Base-by-base conservation (phyloP, 2,888 invertebrate species). In the Andrena bicolor region DNA sequence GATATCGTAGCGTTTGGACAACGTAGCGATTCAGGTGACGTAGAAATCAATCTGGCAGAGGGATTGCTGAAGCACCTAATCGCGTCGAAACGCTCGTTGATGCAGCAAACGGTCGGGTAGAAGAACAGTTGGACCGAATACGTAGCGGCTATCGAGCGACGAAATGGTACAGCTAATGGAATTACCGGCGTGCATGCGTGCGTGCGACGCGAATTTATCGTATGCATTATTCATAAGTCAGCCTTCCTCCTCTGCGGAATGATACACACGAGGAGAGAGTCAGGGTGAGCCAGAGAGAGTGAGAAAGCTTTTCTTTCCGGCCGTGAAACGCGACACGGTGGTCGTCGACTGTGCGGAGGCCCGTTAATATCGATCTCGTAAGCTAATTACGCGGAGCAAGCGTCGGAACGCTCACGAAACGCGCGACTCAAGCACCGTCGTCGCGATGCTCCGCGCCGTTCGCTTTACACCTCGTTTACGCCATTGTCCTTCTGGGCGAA, bases 401-500 rank as follows among this genome's bases (percentile, higher is more conserved):
- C 28, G 65, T 65, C 8, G 28, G 8, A 49, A n/a, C 26, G 8
- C 56, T 13, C n/a, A 5, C 10, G 7, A 20, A 48, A 48, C 30
- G 10, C 51, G 28, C 10, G 58, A 58, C 53, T 60, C 56, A 65
- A 48, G 23, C 30, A 60, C 63, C 32, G 63, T 56, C 28, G 72
- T 6, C 48, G 51, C 48, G 63, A 76, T 66, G 70, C 81, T 73
- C 66, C 72, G 48, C 65, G 70, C 53, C 56, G 68, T 23, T 82
- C 30, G 70, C 81, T 88, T 90, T 84, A 85, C 88, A 89, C 86
- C 87, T 89, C 90, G 87, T 89, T 90, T 90, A 84, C 84, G 68
- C 78, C 81, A 85, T 84, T 88, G 82, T 86, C 86, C 76, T 86
- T 84, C 86, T 80, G 51, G 85, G 58, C 83, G 85, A 86, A 85